Evolutionary conservation across 2,113 vertebrate species (phyloP).

Genomic region (Cervus canadensis): DNA sequence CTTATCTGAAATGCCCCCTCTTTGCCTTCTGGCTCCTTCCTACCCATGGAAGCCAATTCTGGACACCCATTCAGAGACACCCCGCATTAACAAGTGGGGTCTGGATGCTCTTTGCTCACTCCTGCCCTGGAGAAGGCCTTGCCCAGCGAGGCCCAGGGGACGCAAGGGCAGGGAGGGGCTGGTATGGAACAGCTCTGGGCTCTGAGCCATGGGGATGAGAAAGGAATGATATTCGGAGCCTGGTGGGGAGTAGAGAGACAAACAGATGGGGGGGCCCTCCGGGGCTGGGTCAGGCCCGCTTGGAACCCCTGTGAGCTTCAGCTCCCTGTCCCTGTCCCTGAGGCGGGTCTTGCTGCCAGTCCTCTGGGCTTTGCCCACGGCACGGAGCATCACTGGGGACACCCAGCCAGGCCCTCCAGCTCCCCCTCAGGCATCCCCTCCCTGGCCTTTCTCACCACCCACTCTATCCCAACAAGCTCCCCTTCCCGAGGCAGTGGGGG

Average conservation of each 20-base stretch:
- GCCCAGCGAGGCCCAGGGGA: neutral
- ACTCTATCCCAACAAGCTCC: neutral
- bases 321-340: neutral
- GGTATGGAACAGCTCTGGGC: too few relatives aligned
- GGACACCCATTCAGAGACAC: neutral
- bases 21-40: neutral
- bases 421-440: neutral
- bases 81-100: neutral
- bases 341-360: too few relatives aligned
- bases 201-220: neutral
- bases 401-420: neutral
- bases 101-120: neutral
- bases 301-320: rapidly evolving
- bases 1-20: neutral
- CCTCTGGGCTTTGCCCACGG: neutral
- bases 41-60: neutral
- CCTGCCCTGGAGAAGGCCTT: neutral
- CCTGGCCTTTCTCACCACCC: neutral
- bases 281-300: rapidly evolving
- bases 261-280: neutral
- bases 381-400: neutral
- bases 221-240: neutral
- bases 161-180: rapidly evolving
- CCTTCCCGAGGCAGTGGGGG: neutral
- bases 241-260: neutral